These are phyloP conservation scores for Hydrochoerus hydrochaeris DNA, from an alignment of 2,113 vertebrate species.

Conservation along the genomic window DNA sequence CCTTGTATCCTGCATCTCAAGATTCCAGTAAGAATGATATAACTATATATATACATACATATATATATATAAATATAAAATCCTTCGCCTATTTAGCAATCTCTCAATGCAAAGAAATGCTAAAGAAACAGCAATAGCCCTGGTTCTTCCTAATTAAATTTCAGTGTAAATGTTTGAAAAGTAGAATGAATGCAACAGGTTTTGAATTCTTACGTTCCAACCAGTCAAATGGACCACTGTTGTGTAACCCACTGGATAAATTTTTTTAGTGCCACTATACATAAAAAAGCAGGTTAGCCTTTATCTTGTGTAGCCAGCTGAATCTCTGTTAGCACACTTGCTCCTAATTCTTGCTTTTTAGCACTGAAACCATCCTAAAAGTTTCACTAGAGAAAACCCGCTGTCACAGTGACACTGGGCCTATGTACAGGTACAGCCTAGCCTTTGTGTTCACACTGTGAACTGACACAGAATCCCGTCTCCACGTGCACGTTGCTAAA, in stretches of 20 bases:
- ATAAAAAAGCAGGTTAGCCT: neutral
- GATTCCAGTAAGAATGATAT: neutral
- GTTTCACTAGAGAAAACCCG: neutral
- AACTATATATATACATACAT: too few species aligned
- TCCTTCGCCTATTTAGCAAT: neutral
- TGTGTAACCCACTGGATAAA: too few species aligned
- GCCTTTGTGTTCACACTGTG: constrained; percentile 33
- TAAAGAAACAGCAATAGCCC: neutral
- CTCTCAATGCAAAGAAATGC: neutral
- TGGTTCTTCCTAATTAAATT: neutral
- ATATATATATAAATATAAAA: neutral
- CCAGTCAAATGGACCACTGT: neutral
- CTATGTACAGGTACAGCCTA: neutral
- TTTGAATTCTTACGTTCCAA: neutral
- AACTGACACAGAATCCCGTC: neutral
- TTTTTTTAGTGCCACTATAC: neutral
- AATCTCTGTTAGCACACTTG: neutral
- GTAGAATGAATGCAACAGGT: neutral
- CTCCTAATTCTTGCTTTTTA: neutral
- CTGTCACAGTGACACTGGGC: neutral
- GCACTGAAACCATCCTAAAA: neutral
- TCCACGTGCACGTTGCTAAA: neutral
- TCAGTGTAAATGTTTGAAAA: neutral
- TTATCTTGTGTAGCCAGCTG: neutral
- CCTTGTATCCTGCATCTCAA: neutral